Conservation (phyloP, 2,888 invertebrate species). For the Brachyptera risi region DNA sequence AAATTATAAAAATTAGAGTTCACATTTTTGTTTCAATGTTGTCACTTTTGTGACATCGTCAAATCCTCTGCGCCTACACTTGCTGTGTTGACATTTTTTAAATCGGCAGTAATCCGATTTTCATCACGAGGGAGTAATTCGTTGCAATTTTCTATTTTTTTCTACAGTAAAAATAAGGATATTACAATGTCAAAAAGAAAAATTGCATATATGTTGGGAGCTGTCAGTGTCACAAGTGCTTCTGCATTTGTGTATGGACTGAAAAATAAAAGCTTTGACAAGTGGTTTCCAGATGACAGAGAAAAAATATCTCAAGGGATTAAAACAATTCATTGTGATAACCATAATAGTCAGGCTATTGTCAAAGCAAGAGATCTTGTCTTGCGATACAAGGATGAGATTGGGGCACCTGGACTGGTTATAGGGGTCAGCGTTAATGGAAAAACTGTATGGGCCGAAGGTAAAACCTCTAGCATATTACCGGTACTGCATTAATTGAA, state of each 20-base stretch:
- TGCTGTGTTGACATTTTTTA: too few relatives aligned
- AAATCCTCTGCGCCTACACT: too few relatives aligned
- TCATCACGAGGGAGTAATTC: too few relatives aligned
- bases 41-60: too few relatives aligned
- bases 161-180: too few relatives aligned
- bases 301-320: not conserved
- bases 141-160: too few relatives aligned
- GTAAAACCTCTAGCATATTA: too few relatives aligned
- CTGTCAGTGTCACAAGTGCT: not conserved
- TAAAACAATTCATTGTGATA: not conserved
- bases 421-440: constrained; percentile 49
- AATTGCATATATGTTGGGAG: not conserved
- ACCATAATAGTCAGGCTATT: not conserved
- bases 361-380: constrained; percentile 34
- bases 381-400: constrained; percentile 35
- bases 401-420: constrained; percentile 45
- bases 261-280: not conserved
- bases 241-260: not conserved
- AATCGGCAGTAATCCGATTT: too few relatives aligned
- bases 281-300: too few relatives aligned
- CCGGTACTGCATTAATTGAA: too few relatives aligned
- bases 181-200: not conserved
- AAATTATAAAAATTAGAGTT: too few relatives aligned
- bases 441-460: constrained; percentile 46
- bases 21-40: too few relatives aligned